Evolutionary conservation across 2,888 invertebrate genomes (phyloP).

Genomic region (Hecatera dysodea): DNA sequence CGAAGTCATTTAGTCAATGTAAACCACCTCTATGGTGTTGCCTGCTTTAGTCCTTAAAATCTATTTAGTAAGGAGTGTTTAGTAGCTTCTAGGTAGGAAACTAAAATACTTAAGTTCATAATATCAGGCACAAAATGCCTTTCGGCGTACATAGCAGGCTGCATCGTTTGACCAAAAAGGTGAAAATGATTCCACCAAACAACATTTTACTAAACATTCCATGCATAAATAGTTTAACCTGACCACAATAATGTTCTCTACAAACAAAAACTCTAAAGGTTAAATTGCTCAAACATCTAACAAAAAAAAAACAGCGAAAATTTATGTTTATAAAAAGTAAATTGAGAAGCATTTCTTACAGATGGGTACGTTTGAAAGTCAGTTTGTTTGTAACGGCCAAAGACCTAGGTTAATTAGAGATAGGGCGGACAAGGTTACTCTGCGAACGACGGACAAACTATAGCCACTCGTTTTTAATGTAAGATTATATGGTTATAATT

Average conservation of each 20-base stretch:
- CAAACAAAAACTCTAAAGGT: conserved; percentile 57
- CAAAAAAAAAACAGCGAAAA: conserved; percentile 57
- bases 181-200: conserved; percentile 7
- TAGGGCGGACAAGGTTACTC: conserved; percentile 83
- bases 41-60: neutral
- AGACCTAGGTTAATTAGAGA: conserved; percentile 83
- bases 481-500: neutral
- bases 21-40: neutral
- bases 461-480: conserved; percentile 44
- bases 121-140: neutral
- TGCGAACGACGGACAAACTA: conserved; percentile 53
- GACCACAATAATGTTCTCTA: conserved; percentile 49
- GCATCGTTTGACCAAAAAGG: conserved; percentile 1
- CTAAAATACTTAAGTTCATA: neutral
- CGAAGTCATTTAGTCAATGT: too few relatives aligned
- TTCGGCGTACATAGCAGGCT: neutral
- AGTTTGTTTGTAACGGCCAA: conserved; percentile 80
- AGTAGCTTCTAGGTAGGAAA: neutral
- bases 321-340: conserved; percentile 78
- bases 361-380: conserved; percentile 86
- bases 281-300: conserved; percentile 53
- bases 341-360: conserved; percentile 84
- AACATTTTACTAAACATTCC: conserved; percentile 29
- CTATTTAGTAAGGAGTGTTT: neutral
- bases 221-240: conserved; percentile 42